A percentile compares a stretch with the other conserved stretches of the same genome.
phyloP scores from a whole-genome alignment of 2,113 vertebrate species.

The Notarius lentiginosus region DNA sequence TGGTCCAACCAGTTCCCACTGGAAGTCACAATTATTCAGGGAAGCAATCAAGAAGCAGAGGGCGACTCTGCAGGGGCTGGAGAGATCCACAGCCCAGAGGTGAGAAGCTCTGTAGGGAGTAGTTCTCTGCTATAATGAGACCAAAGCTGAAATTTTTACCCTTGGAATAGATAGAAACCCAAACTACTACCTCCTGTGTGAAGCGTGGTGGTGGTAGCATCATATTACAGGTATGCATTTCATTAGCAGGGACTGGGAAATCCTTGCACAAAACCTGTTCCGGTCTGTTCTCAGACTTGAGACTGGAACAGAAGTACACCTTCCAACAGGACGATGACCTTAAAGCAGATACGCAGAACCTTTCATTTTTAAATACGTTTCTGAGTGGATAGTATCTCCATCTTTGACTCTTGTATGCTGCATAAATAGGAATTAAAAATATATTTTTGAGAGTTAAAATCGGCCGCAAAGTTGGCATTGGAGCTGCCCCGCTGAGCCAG shows the following conservation, averaged over 20 bases:
- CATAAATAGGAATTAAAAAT: too few relatives aligned
- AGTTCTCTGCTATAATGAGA: not conserved
- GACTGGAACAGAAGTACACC: not conserved
- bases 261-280: not conserved
- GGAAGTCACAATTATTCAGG: not conserved
- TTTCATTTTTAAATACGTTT: too few relatives aligned
- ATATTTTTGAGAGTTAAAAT: too few relatives aligned
- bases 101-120: not conserved
- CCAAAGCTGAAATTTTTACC: not conserved
- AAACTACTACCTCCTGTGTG: not conserved
- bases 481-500: too few relatives aligned
- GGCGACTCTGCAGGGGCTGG: not conserved
- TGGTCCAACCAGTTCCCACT: not conserved
- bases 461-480: too few relatives aligned
- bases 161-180: not conserved
- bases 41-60: not conserved
- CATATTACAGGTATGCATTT: not conserved
- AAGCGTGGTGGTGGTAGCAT: not conserved
- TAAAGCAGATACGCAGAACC: too few relatives aligned
- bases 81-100: not conserved
- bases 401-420: too few relatives aligned
- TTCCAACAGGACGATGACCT: not conserved
- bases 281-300: not conserved
- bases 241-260: not conserved
- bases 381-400: too few relatives aligned